Conservation (phyloP, 2,113 vertebrate species). For the Sterna hirundo region DNA sequence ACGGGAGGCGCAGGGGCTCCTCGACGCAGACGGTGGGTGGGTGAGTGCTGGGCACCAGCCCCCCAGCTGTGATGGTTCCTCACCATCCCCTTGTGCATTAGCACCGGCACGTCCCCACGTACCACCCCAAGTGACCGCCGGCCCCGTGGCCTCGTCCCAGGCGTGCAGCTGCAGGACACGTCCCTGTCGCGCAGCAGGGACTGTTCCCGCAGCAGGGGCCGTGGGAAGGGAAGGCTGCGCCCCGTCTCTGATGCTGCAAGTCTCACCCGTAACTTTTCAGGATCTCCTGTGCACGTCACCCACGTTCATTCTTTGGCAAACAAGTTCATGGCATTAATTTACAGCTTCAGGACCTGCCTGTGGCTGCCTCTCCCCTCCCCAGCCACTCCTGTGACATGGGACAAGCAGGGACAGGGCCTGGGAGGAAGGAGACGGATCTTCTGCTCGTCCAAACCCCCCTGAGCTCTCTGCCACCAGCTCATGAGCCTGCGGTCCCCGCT, state of each 20-base stretch:
- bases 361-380: not conserved
- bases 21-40: rapidly evolving
- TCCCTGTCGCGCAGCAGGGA: rapidly evolving
- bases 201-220: rapidly evolving
- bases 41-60: not conserved
- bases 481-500: rapidly evolving
- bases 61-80: not conserved
- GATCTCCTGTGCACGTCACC: not conserved
- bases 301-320: not conserved
- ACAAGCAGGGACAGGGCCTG: not conserved
- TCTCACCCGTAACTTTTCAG: not conserved
- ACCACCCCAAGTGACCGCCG: rapidly evolving
- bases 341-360: not conserved
- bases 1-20: not conserved
- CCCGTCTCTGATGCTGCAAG: not conserved
- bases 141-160: rapidly evolving
- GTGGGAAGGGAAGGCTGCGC: not conserved
- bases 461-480: not conserved
- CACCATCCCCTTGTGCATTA: rapidly evolving
- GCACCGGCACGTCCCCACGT: rapidly evolving
- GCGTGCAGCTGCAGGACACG: not conserved
- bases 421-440: not conserved
- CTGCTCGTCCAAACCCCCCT: not conserved
- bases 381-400: not conserved
- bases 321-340: not conserved